These are phyloP conservation scores for Notocelia uddmanniana DNA, from an alignment of 2,888 invertebrate genomes.

Conservation along the genomic window DNA sequence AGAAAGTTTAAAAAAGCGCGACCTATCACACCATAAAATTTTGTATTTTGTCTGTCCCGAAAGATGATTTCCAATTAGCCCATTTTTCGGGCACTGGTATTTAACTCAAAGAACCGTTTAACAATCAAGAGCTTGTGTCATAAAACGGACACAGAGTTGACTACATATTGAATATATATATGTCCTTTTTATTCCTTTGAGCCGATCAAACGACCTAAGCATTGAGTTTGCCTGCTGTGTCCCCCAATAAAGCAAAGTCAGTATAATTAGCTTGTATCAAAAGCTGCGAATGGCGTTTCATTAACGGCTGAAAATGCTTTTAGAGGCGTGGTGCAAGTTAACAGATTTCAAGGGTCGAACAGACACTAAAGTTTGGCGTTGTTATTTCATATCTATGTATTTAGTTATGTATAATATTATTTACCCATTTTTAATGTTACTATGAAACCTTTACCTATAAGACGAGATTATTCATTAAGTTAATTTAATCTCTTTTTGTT, in stretches of 20 bases:
- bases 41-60: background rate
- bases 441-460: too few species aligned
- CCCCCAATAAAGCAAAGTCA: conserved; percentile 45
- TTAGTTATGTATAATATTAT: too few species aligned
- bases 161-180: background rate
- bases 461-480: too few species aligned
- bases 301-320: conserved; percentile 68
- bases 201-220: background rate
- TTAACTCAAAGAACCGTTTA: background rate
- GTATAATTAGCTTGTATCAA: conserved; percentile 59
- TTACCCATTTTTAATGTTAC: too few species aligned
- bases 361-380: background rate
- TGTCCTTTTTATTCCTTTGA: background rate
- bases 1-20: too few species aligned
- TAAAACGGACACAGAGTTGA: background rate
- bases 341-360: conserved; percentile 10
- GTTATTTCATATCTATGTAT: too few species aligned
- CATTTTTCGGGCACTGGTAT: background rate
- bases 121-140: background rate
- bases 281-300: conserved; percentile 71
- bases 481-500: too few species aligned
- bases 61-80: background rate
- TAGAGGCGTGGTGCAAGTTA: conserved; percentile 52
- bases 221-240: conserved; percentile 40
- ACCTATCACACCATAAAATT: too few species aligned